Evolutionary conservation across 2,113 vertebrate genomes (phyloP).

Genomic region (Toxotes jaculatrix): DNA sequence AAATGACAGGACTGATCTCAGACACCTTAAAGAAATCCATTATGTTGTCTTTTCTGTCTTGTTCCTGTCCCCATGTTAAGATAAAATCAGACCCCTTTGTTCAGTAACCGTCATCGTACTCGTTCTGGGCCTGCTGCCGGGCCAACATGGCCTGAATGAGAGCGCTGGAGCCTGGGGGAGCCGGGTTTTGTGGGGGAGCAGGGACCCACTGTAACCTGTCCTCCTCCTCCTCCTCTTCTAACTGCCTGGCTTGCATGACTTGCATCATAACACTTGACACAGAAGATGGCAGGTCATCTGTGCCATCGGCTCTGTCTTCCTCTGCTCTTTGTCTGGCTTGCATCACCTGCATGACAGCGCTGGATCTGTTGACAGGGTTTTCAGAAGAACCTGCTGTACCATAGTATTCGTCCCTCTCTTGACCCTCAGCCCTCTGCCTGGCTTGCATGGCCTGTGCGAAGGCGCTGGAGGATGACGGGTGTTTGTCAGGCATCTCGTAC

Average conservation of each 20-base stretch:
- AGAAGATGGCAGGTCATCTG: slow-evolving; percentile 12
- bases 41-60: neutral
- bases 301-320: neutral
- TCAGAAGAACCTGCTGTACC: slow-evolving; percentile 11
- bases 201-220: slow-evolving; percentile 39
- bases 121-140: slow-evolving; percentile 78
- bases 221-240: slow-evolving; percentile 65
- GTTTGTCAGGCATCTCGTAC: neutral
- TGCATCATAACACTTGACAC: slow-evolving; percentile 68
- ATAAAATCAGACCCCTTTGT: neutral
- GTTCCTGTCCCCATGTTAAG: neutral
- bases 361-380: slow-evolving; percentile 11
- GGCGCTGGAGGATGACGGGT: neutral
- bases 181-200: slow-evolving; percentile 33
- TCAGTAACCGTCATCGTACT: slow-evolving; percentile 81
- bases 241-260: slow-evolving; percentile 73
- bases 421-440: slow-evolving; percentile 29
- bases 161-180: slow-evolving; percentile 68
- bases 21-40: neutral
- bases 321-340: slow-evolving; percentile 57
- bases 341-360: slow-evolving; percentile 29
- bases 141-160: slow-evolving; percentile 84
- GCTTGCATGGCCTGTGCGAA: slow-evolving; percentile 27
- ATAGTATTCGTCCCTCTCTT: slow-evolving; percentile 18
- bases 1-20: neutral